phyloP scores from a whole-genome alignment of 2,888 invertebrate species.

The Lepidocyrtoides sp. region DNA sequence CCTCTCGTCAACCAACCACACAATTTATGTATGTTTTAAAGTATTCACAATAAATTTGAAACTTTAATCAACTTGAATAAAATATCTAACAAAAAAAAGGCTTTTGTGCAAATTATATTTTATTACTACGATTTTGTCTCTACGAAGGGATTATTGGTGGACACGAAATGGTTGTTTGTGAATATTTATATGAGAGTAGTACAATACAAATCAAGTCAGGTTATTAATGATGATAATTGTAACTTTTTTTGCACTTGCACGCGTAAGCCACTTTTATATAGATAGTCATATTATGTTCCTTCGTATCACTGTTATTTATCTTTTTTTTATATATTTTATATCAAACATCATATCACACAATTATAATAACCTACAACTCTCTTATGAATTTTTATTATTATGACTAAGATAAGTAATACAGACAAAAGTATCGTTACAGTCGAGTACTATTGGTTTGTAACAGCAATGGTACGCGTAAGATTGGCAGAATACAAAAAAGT shows the following conservation, averaged over 20 bases:
- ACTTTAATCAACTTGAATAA: not conserved
- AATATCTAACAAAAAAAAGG: no score
- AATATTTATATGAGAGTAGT: not conserved
- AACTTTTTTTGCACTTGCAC: conserved; percentile 22
- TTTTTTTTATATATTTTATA: not conserved
- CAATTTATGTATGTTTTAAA: not conserved
- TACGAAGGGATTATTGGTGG: not conserved
- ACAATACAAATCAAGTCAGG: not conserved
- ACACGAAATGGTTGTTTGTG: not conserved
- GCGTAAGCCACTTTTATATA: not conserved
- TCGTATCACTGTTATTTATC: not conserved
- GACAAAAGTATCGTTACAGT: not conserved
- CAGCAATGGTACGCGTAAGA: no score
- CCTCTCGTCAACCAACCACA: not conserved
- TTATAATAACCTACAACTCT: not conserved
- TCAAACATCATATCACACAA: conserved; percentile 2
- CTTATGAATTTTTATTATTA: not conserved
- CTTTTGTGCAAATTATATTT: no score
- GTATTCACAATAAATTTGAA: no score
- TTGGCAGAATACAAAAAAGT: not conserved
- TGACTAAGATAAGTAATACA: not conserved
- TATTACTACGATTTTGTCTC: no score
- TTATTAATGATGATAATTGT: not conserved
- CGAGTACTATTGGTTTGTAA: not conserved
- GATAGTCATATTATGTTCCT: not conserved